Conservation (phyloP, 2,113 vertebrate genomes). For the Syngnathus typhle region DNA sequence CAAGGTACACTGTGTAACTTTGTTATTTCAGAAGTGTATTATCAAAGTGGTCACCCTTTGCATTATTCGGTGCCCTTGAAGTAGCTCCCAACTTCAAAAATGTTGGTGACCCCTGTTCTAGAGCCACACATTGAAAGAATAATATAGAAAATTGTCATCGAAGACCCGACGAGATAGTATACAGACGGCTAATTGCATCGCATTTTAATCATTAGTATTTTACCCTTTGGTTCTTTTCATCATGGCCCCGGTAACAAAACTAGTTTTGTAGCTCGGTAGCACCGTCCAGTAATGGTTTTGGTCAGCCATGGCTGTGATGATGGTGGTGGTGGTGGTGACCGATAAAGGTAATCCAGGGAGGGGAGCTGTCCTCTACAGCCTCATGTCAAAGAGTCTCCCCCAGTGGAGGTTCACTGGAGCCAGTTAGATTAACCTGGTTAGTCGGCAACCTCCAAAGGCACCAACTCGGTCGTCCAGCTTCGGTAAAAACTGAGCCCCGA, state of each 20-base stretch:
- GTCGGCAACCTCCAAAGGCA: slow-evolving; percentile 34
- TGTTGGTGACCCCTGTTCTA: too few species aligned
- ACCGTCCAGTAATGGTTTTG: slow-evolving; percentile 85
- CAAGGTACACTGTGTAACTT: too few species aligned
- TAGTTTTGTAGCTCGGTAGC: slow-evolving; percentile 78
- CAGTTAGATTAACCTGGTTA: slow-evolving; percentile 29
- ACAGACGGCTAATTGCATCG: too few species aligned
- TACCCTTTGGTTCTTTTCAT: slow-evolving; percentile 84
- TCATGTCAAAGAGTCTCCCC: slow-evolving; percentile 17
- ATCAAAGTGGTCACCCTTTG: too few species aligned
- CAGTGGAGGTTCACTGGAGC: not conserved
- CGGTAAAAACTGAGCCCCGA: slow-evolving; percentile 38
- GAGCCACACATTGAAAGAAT: slow-evolving; percentile 15
- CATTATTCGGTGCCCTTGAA: too few species aligned
- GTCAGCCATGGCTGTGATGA: slow-evolving; percentile 74
- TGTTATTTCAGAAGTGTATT: too few species aligned
- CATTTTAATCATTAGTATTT: slow-evolving; percentile 2
- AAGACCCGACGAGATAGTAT: not conserved
- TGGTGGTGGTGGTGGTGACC: not conserved
- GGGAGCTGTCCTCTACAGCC: slow-evolving; percentile 14
- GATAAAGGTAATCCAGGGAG: slow-evolving; percentile 18
- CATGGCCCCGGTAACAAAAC: slow-evolving; percentile 78
- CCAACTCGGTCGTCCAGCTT: slow-evolving; percentile 44
- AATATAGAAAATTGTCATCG: not conserved
- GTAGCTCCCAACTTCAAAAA: too few species aligned